These are phyloP conservation scores for Sphaerolaimus hirsutus DNA, from an alignment of 2,888 invertebrate genomes.

Conservation along the genomic window DNA sequence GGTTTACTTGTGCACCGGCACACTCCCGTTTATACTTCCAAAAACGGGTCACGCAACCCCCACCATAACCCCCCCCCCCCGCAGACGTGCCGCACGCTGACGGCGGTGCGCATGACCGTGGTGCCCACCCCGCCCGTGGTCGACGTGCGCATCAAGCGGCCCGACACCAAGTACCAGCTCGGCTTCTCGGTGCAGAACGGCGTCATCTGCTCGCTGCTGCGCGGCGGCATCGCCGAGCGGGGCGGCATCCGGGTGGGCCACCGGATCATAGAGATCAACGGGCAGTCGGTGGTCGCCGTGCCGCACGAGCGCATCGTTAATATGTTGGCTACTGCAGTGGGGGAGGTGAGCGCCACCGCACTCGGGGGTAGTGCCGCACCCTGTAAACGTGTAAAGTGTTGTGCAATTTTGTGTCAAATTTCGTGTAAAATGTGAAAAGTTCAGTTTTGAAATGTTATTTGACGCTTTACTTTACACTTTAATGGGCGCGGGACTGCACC, in stretches of 20 bases:
- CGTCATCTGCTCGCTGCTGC: constrained; percentile 86
- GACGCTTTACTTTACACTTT: no score
- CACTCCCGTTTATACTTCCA: no score
- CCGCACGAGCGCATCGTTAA: constrained; percentile 98
- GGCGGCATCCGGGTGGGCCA: constrained; percentile 96
- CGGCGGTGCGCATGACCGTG: constrained; percentile 90
- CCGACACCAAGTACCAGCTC: constrained; percentile 95
- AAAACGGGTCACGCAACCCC: no score
- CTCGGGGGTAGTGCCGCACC: no score
- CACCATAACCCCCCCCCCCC: not conserved
- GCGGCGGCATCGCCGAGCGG: constrained; percentile 93
- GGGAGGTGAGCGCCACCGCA: constrained; percentile 73
- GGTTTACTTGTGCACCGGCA: no score
- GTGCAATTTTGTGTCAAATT: no score
- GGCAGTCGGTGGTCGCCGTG: constrained; percentile 95
- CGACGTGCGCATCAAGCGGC: constrained; percentile 92
- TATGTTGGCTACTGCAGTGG: constrained; percentile 88
- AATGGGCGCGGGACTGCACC: no score
- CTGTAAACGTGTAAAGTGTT: no score
- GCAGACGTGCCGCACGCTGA: constrained; percentile 27
- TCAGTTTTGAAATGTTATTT: no score
- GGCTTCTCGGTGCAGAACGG: constrained; percentile 99
- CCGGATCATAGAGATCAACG: constrained; percentile 97
- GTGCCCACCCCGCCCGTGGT: constrained; percentile 98
- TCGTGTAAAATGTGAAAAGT: no score